Conservation (phyloP, 1,140 invertebrate species). For the Platyscapa corneri region DNA sequence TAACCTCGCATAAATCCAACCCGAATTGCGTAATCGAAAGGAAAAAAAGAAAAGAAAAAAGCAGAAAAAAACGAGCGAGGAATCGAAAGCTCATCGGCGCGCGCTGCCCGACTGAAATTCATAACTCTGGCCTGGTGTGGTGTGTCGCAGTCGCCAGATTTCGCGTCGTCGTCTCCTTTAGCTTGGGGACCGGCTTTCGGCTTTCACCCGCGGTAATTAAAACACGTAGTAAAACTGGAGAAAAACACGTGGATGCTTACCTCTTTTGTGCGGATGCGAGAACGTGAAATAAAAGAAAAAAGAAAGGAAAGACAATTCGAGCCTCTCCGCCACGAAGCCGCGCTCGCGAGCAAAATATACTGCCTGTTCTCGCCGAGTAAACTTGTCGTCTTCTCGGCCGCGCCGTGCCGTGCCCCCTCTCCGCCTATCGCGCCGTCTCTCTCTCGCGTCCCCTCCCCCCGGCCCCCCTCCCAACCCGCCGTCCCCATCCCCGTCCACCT, state of each 20-base stretch:
- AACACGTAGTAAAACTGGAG: background rate
- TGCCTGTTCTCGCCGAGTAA: slow-evolving; percentile 29
- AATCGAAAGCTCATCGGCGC: no score
- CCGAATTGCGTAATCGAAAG: no score
- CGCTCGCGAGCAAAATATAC: slow-evolving; percentile 56
- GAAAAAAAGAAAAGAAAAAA: no score
- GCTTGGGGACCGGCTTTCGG: no score
- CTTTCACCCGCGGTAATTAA: background rate
- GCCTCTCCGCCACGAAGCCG: slow-evolving; percentile 31
- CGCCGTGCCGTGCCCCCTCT: slow-evolving; percentile 35
- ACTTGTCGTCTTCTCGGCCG: slow-evolving; percentile 7
- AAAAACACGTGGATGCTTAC: slow-evolving; percentile 25
- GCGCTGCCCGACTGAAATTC: no score
- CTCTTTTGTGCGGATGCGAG: background rate
- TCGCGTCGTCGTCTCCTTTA: background rate
- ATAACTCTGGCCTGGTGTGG: no score
- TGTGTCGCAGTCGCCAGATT: background rate
- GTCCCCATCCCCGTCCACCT: slow-evolving; percentile 29
- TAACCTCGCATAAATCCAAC: no score
- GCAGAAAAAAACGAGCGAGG: no score
- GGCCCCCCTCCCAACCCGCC: background rate
- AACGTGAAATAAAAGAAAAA: background rate
- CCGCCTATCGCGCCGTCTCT: slow-evolving; percentile 24
- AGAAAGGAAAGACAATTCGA: background rate
- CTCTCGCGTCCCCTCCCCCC: slow-evolving; percentile 6